Evolutionary conservation across 1,140 invertebrate species (phyloP), one percentile per base, ranked within the genome.

Genomic region (Hylaeus anthracinus): DNA sequence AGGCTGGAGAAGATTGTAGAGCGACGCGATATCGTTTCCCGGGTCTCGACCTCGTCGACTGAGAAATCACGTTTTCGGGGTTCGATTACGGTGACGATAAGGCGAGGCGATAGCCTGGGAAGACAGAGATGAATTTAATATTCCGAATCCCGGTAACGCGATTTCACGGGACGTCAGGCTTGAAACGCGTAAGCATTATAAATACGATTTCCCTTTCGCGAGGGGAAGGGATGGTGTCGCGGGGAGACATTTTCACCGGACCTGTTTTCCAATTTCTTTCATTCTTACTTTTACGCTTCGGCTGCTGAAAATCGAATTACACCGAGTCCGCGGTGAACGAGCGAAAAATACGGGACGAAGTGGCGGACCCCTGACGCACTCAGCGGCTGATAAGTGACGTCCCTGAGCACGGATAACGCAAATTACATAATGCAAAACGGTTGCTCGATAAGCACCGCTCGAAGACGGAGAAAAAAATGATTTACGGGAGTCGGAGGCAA

Each of bases 41-140:
- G 26, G 26, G 26, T 26, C 26, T 26, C 26, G 26, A 26, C 26
- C 26, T 26, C 26, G 26, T 26, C 26, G 12, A 51, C 15, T 15
- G 41, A 39, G 37, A 69, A 84, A 86, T 86, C 85, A 26, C 63
- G 61, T 81, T 88, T 82, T 84, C 70, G 75, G 82, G 65, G 63
- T 60, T 79, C 83, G 83, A 86, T 76, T 77, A 64, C 53, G 81
- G 69, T 75, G 86, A 87, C 70, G 79, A 72, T 89, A 82, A 88
- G 81, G 69, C 83, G 74, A 64, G 41, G 37, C 66, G 87, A 88
- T 87, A 65, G 78, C 48, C 82, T 71, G 61, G 43, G 65, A 75
- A 66, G 63, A 79, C 61, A 72, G 83, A 88, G 79, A 88, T 81
- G 87, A 90, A 90, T 90, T 90, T 88, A 88, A 90, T 90, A 89